A percentile compares a stretch with the other conserved stretches of the same genome.
These are phyloP conservation scores for Mobula hypostoma DNA, from an alignment of 2,113 vertebrate species.

Conservation along the genomic window DNA sequence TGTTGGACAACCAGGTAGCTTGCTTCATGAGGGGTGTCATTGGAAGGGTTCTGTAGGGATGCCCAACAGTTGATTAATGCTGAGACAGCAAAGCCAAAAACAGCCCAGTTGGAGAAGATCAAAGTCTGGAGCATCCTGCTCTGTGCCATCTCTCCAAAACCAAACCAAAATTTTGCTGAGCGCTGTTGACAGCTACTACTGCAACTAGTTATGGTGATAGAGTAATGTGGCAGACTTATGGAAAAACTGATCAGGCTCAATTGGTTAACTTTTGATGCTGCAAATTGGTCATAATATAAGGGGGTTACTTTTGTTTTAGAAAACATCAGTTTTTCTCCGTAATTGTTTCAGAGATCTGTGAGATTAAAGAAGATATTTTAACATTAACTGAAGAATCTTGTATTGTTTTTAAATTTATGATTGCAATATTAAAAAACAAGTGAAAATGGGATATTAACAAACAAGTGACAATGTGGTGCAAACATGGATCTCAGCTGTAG, in stretches of 20 bases:
- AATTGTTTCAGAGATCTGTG: neutral
- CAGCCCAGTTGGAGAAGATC: neutral
- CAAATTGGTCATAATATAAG: neutral
- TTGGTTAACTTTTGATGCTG: neutral
- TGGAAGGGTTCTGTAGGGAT: neutral
- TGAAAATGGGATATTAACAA: neutral
- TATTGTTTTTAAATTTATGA: neutral
- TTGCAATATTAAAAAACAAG: neutral
- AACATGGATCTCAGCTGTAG: neutral
- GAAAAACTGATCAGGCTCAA: neutral
- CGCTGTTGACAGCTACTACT: neutral
- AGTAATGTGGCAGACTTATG: neutral
- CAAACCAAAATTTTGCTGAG: neutral
- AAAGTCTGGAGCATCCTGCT: neutral
- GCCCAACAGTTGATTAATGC: neutral
- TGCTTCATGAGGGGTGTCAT: neutral
- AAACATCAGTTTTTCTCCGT: neutral
- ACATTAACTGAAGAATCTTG: neutral
- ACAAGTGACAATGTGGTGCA: neutral
- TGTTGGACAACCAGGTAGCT: neutral
- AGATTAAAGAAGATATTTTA: neutral
- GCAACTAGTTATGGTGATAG: neutral
- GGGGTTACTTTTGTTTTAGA: too few species aligned
- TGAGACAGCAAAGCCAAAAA: too few species aligned
- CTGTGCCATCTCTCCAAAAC: neutral